Evolutionary conservation across 2,888 invertebrate genomes (phyloP), one percentile per base, ranked within the genome.

Genomic region (Lamellibrachia columna): DNA sequence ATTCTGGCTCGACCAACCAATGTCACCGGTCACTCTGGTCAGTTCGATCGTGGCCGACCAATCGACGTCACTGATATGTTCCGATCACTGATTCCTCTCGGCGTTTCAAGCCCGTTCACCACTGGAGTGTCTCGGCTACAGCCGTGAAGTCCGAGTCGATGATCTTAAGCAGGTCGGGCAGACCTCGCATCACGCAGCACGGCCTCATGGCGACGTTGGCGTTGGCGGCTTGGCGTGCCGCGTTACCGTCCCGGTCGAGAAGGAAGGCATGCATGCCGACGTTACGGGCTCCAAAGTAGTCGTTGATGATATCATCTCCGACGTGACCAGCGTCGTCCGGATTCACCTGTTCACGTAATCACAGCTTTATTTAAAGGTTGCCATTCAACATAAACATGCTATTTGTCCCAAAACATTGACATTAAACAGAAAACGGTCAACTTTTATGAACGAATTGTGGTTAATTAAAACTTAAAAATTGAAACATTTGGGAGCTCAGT

Each of bases 271-370:
- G 97, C 98, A 98, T 98, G 1, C 98, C 98, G 3, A 98, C 97
- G 52, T 97, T 97, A 94, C 96, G 97, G 0, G 99, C 98, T 2
- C 98, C 99, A 52, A 97, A 94, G 96, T 98, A 99, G 96, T 99
- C 99, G 75, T 98, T 97, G 58, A 97, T 96, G 2, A 98, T 95
- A 94, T 98, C 97, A 96, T 99, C 98, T 0, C 99, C 99, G 92
- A 99, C 97, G 95, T 99, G 99, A 3, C 98, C 96, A 92, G 98
- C 98, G 95, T 98, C 97, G 0, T 97, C 95, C 0, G 98, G 97
- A 53, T 75, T 75, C 75, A 75, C 75, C 75, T 75, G 75, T 6
- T 75, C 22, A 75, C 75, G 75, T 75, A 75, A 75, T 75, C 75
- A 75, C 75, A 2, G 6, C 3, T 4, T 4, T 60, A 60, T 22